Percentiles rank a stretch among this genome's conserved stretches.
Evolutionary conservation across 2,797 vertebrate species (phyloP).

Genomic region (Cygnus olor): DNA sequence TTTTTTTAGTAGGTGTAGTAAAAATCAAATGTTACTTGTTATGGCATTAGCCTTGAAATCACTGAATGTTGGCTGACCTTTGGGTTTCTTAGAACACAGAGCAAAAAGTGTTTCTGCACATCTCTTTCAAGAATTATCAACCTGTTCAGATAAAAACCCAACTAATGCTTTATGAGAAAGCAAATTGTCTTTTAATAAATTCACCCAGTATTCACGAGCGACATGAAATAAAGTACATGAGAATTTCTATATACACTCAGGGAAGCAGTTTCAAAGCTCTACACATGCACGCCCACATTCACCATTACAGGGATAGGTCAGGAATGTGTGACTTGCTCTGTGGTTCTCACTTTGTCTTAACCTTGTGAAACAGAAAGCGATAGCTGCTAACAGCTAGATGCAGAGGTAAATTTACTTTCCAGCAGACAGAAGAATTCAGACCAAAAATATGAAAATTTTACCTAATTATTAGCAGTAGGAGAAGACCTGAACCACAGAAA

Average conservation of each 20-base stretch:
- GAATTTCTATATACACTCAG: slow-evolving; percentile 11
- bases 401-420: slow-evolving; percentile 18
- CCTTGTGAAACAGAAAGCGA: neutral
- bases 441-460: neutral
- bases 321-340: neutral
- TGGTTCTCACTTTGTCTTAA: neutral
- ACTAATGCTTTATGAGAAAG: neutral
- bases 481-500: neutral
- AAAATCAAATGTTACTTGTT: neutral
- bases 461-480: neutral
- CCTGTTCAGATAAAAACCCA: neutral
- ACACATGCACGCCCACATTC: neutral
- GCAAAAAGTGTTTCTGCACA: neutral
- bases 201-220: neutral
- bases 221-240: neutral
- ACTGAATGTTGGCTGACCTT: neutral
- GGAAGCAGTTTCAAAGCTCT: slow-evolving; percentile 10
- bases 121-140: neutral
- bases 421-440: neutral
- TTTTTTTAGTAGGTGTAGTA: neutral
- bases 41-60: neutral
- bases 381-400: neutral
- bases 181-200: neutral
- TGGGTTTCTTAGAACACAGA: neutral
- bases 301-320: neutral